phyloP scores from a whole-genome alignment of 2,797 vertebrate genomes.

The Darevskia nairensis region DNA sequence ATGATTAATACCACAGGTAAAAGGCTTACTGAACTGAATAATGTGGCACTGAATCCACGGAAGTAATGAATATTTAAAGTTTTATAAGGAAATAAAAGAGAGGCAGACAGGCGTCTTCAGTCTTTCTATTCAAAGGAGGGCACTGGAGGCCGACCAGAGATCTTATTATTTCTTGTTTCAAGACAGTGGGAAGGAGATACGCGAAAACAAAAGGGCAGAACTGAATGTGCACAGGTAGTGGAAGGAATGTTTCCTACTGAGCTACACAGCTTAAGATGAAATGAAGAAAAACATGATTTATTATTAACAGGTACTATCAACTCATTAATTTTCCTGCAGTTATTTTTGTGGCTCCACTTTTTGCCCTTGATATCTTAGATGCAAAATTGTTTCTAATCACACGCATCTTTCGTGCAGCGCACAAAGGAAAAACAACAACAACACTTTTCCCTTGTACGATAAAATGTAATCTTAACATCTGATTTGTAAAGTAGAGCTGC shows the following conservation, averaged over 20 bases:
- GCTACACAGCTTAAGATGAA: slow-evolving; percentile 15
- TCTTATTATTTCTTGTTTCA: not conserved
- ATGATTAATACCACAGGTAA: slow-evolving; percentile 26
- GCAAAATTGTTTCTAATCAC: not conserved
- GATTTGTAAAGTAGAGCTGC: not conserved
- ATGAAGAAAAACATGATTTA: not conserved
- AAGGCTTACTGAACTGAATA: slow-evolving; percentile 32
- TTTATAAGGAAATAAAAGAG: slow-evolving; percentile 33
- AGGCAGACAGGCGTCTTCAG: slow-evolving; percentile 1
- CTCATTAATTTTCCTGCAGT: not conserved
- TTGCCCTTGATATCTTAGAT: not conserved
- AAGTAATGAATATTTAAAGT: slow-evolving; percentile 29
- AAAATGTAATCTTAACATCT: not conserved
- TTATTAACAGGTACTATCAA: not conserved
- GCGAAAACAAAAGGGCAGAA: not conserved
- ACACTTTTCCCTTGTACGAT: not conserved
- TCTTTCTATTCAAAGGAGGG: not conserved
- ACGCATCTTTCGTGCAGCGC: not conserved
- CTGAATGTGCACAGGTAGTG: not conserved
- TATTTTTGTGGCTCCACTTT: not conserved
- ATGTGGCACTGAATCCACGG: not conserved
- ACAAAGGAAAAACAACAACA: not conserved
- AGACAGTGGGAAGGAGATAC: not conserved
- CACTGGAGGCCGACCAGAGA: not conserved
- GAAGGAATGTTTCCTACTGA: slow-evolving; percentile 10